Evolutionary conservation across 2,888 invertebrate genomes (phyloP).

Genomic region (Stegophylla sp.): DNA sequence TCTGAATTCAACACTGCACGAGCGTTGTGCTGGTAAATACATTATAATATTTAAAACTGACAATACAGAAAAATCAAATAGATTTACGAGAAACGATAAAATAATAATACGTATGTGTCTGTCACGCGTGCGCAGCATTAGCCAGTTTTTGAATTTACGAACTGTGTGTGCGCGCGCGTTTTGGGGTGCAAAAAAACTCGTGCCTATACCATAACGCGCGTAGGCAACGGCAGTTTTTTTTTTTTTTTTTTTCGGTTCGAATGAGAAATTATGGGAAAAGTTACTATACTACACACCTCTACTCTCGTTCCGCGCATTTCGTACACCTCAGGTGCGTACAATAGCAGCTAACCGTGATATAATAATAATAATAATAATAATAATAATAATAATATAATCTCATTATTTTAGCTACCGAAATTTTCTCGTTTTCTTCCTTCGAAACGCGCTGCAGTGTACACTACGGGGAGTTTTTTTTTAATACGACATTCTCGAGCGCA

Average conservation of each 20-base stretch:
- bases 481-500: neutral
- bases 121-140: neutral
- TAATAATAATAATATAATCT: constrained; percentile 53
- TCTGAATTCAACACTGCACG: too few species aligned
- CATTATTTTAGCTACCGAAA: constrained; percentile 41
- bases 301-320: neutral
- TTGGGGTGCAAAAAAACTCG: neutral
- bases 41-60: neutral
- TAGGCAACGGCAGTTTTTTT: neutral
- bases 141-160: constrained; percentile 19
- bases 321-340: constrained; percentile 39
- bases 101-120: too few species aligned
- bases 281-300: constrained; percentile 32
- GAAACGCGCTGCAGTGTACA: neutral
- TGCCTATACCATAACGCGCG: too few species aligned
- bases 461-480: neutral
- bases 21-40: too few species aligned
- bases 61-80: constrained; percentile 7
- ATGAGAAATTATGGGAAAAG: constrained; percentile 56
- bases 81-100: constrained; percentile 6
- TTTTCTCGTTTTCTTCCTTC: constrained; percentile 16
- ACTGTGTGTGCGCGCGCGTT: too few species aligned
- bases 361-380: too few species aligned
- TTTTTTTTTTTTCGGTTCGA: constrained; percentile 7
- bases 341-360: constrained; percentile 37